phyloP scores from a whole-genome alignment of 2,113 vertebrate species.

The Loxodonta africana region DNA sequence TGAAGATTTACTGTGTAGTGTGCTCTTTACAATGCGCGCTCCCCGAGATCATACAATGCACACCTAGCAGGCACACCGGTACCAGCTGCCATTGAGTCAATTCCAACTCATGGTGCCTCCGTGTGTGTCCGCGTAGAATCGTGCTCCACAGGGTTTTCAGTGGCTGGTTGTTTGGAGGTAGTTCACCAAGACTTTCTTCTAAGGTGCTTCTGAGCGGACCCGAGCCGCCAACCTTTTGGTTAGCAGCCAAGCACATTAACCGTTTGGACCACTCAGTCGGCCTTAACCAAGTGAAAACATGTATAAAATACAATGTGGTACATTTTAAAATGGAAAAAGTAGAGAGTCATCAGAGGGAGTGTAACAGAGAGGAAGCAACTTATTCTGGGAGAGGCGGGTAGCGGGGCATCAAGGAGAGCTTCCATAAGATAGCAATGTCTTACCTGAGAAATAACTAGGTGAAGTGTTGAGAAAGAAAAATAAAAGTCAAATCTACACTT shows the following conservation, averaged over 20 bases:
- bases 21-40: background rate
- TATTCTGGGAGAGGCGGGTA: rapidly evolving
- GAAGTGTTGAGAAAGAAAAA: background rate
- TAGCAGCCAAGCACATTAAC: background rate
- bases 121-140: background rate
- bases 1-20: background rate
- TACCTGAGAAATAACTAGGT: background rate
- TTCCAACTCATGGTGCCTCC: background rate
- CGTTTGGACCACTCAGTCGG: background rate
- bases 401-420: background rate
- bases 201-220: background rate
- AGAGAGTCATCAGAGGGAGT: background rate
- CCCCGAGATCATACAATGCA: background rate
- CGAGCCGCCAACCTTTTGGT: background rate
- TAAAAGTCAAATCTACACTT: background rate
- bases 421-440: background rate
- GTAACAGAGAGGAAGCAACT: background rate
- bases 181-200: background rate
- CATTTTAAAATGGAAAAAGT: background rate
- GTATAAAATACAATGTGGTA: background rate
- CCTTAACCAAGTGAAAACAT: background rate
- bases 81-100: background rate
- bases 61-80: background rate
- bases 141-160: background rate
- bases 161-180: background rate